These are phyloP conservation scores for Cochlearius cochlearius DNA, from an alignment of 2,113 vertebrate species.

Conservation along the genomic window DNA sequence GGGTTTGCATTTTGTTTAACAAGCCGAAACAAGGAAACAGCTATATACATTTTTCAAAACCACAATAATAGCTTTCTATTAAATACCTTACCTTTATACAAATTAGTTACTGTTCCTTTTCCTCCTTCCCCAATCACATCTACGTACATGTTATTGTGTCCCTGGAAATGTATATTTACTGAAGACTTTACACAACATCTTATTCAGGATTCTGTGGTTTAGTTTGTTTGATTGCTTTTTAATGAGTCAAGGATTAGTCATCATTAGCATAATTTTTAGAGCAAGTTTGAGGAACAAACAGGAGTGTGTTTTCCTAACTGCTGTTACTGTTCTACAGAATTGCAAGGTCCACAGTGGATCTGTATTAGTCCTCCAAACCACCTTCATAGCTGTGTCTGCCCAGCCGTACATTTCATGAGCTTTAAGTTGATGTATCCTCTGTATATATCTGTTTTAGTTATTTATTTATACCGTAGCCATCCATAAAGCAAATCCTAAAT, in stretches of 20 bases:
- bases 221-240: background rate
- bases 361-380: background rate
- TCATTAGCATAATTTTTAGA: background rate
- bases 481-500: background rate
- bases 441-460: background rate
- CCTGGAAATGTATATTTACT: background rate
- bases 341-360: background rate
- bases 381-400: background rate
- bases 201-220: background rate
- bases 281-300: background rate
- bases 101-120: background rate
- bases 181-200: background rate
- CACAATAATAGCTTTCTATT: background rate
- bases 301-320: background rate
- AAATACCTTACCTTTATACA: background rate
- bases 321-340: background rate
- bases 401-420: background rate
- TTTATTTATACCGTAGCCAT: background rate
- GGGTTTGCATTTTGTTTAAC: background rate
- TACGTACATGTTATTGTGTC: background rate
- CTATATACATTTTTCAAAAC: background rate
- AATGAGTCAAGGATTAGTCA: background rate
- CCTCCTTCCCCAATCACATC: background rate
- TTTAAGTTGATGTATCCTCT: background rate
- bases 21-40: background rate